Conservation (phyloP, 1,140 invertebrate genomes). For the Anastrepha obliqua region DNA sequence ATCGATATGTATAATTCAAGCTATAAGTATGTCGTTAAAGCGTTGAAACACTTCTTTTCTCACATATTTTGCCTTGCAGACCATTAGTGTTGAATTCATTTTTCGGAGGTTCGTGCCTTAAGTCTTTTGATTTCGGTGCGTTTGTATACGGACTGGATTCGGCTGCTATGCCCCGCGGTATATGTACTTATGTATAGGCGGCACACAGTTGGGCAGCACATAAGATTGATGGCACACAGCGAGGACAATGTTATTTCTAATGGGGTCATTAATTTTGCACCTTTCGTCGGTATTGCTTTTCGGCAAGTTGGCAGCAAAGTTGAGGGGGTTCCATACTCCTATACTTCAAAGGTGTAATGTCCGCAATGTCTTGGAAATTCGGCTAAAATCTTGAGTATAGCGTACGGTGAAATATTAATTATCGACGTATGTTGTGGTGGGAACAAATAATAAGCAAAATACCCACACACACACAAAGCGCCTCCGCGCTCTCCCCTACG, state of each 20-base stretch:
- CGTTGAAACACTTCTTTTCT: conserved; percentile 14
- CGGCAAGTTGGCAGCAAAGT: background rate
- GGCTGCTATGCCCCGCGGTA: background rate
- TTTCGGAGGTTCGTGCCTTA: conserved; percentile 37
- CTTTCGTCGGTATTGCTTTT: conserved; percentile 7
- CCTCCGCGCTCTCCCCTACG: no score
- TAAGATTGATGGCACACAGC: conserved; percentile 53
- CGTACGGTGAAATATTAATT: background rate
- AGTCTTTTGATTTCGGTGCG: conserved; percentile 19
- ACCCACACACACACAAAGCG: no score
- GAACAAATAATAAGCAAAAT: background rate
- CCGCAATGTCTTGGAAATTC: background rate
- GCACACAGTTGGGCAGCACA: background rate
- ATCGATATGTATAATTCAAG: conserved; percentile 26
- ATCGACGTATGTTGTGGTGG: background rate
- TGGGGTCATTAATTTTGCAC: conserved; percentile 55
- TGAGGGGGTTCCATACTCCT: background rate
- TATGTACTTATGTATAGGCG: background rate
- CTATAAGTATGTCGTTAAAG: conserved; percentile 11
- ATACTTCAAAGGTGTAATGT: background rate
- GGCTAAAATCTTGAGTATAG: no score
- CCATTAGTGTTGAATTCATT: conserved; percentile 1
- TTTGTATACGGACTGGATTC: background rate
- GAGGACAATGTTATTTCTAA: conserved; percentile 55
- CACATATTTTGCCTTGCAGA: background rate